Percentiles rank a stretch among this genome's conserved stretches.
phyloP scores from a whole-genome alignment of 2,888 invertebrate species.

The Eilema depressum region DNA sequence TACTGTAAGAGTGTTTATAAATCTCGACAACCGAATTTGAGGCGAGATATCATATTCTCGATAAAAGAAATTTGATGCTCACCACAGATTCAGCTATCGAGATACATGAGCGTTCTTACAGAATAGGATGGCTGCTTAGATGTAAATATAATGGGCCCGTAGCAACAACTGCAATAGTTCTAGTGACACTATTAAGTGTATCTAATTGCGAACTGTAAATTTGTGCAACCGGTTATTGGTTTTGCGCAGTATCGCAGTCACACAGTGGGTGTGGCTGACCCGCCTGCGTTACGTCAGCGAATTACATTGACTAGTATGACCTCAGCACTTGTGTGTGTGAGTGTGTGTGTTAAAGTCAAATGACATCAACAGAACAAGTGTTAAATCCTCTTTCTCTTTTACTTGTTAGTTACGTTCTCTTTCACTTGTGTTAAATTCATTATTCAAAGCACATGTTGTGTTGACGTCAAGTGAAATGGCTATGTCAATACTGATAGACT shows the following conservation, averaged over 20 bases:
- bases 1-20: too few relatives aligned
- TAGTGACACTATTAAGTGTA: neutral
- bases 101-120: neutral
- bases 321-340: constrained; percentile 14
- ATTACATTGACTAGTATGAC: constrained; percentile 17
- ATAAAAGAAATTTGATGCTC: too few relatives aligned
- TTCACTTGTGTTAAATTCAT: neutral
- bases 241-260: constrained; percentile 29
- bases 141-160: neutral
- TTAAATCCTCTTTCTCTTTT: neutral
- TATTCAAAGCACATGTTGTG: neutral
- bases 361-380: neutral
- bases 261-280: constrained; percentile 49
- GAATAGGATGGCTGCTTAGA: neutral
- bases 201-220: neutral
- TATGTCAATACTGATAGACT: neutral
- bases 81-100: too few relatives aligned
- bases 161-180: neutral
- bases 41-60: too few relatives aligned
- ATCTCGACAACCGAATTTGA: too few relatives aligned
- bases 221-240: constrained; percentile 29
- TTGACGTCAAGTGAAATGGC: neutral
- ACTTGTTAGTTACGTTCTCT: too few relatives aligned
- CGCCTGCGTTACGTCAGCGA: constrained; percentile 47
- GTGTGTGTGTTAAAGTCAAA: neutral